phyloP scores from a whole-genome alignment of 1,140 invertebrate genomes.

The Dendroctonus ponderosae region DNA sequence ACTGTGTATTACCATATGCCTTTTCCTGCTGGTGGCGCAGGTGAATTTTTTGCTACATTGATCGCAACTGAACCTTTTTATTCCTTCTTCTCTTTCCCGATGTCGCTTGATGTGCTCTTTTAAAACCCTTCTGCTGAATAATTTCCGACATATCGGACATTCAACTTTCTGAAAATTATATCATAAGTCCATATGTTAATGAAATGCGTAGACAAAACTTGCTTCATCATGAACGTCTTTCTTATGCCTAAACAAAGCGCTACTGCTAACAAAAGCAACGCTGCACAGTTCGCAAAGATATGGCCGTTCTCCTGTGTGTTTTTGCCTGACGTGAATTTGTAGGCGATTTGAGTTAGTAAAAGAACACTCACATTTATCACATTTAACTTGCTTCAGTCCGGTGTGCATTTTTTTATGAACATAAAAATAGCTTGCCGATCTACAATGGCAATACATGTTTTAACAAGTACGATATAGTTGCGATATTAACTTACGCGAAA shows the following conservation, averaged over 20 bases:
- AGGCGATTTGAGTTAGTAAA: slow-evolving; percentile 23
- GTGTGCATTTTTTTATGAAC: slow-evolving; percentile 22
- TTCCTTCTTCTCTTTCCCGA: slow-evolving; percentile 23
- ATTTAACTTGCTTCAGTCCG: slow-evolving; percentile 11
- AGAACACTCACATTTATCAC: slow-evolving; percentile 6
- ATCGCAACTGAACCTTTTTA: slow-evolving; percentile 29
- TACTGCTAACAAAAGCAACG: slow-evolving; percentile 27
- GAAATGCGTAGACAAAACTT: slow-evolving; percentile 11
- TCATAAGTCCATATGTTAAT: too few species aligned
- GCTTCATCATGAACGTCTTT: slow-evolving; percentile 25
- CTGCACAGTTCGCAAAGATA: slow-evolving; percentile 33
- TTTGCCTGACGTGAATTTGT: slow-evolving; percentile 26
- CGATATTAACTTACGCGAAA: slow-evolving; percentile 44
- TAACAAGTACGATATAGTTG: neutral
- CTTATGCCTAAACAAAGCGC: slow-evolving; percentile 30
- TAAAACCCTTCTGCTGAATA: slow-evolving; percentile 20
- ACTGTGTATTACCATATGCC: slow-evolving; percentile 37
- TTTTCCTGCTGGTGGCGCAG: slow-evolving; percentile 33
- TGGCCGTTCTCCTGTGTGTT: slow-evolving; percentile 32
- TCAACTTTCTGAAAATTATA: slow-evolving; percentile 29
- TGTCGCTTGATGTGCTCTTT: slow-evolving; percentile 31
- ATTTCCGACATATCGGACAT: slow-evolving; percentile 15
- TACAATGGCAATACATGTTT: slow-evolving; percentile 12
- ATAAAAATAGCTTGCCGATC: slow-evolving; percentile 25
- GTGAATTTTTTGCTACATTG: slow-evolving; percentile 36